Evolutionary conservation across 1,140 invertebrate species (phyloP).

Genomic region (Eurytemora carolleeae): DNA sequence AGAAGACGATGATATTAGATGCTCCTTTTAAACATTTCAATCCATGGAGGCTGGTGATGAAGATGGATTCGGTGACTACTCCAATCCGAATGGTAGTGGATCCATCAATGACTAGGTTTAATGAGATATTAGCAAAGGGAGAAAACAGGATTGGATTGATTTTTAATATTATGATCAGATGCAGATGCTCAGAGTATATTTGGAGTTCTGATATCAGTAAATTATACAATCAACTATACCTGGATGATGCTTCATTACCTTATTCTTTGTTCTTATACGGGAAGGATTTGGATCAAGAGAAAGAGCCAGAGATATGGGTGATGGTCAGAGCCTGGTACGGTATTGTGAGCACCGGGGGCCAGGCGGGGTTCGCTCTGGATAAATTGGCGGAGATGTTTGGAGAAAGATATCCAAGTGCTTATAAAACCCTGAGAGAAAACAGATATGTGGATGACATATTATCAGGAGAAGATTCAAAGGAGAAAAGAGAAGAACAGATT

Average conservation of each 20-base stretch:
- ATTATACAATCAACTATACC: not conserved
- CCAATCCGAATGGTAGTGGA: not conserved
- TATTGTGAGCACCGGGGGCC: not conserved
- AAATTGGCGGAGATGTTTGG: not conserved
- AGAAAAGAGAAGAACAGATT: not conserved
- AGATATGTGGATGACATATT: not conserved
- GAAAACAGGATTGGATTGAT: not conserved
- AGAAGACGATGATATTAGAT: not conserved
- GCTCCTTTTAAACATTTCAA: not conserved
- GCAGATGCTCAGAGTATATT: not conserved
- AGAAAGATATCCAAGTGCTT: not conserved
- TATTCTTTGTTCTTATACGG: not conserved
- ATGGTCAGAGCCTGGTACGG: not conserved
- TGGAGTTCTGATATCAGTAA: not conserved
- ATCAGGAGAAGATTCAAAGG: not conserved
- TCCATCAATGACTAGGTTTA: not conserved
- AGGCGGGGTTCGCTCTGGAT: not conserved
- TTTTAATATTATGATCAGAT: not conserved
- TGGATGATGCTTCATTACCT: not conserved
- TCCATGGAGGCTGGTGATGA: not conserved
- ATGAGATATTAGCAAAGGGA: not conserved
- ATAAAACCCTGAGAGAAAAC: not conserved
- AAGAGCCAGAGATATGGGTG: not conserved
- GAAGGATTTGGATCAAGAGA: not conserved
- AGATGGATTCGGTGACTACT: not conserved